Percentiles rank a stretch among this genome's conserved stretches.
These are phyloP conservation scores for Macrobrachium nipponense DNA, from an alignment of 1,140 invertebrate species.

Conservation along the genomic window DNA sequence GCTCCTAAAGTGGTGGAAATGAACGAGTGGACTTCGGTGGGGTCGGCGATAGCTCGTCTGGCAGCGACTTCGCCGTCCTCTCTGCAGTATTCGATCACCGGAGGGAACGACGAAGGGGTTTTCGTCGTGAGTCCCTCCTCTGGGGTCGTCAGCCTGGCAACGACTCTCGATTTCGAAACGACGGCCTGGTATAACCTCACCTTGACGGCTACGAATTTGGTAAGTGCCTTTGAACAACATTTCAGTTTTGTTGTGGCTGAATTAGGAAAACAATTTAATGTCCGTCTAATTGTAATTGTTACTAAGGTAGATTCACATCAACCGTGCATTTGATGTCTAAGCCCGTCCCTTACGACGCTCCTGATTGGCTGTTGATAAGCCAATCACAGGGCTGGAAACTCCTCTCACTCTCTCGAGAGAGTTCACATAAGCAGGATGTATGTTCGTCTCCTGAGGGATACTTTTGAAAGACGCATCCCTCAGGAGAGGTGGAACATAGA, in stretches of 20 bases:
- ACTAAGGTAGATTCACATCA: too few species aligned
- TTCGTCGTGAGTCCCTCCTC: constrained; percentile 90
- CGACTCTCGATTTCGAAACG: constrained; percentile 83
- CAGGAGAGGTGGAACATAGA: too few species aligned
- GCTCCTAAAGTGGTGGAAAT: constrained; percentile 65
- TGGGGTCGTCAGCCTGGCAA: constrained; percentile 78
- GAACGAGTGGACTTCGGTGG: constrained; percentile 58
- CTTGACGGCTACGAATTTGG: constrained; percentile 86
- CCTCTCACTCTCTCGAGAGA: too few species aligned
- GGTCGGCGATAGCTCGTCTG: constrained; percentile 42
- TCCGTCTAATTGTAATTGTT: background rate
- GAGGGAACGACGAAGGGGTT: constrained; percentile 79
- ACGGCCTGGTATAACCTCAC: constrained; percentile 85
- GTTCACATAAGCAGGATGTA: too few species aligned
- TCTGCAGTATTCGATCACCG: constrained; percentile 84
- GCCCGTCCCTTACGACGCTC: too few species aligned
- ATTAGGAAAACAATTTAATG: background rate
- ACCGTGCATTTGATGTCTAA: too few species aligned
- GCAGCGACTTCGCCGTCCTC: constrained; percentile 73
- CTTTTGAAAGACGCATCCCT: too few species aligned
- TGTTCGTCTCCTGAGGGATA: too few species aligned
- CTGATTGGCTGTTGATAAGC: too few species aligned
- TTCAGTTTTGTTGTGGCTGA: too few species aligned
- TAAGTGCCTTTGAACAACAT: constrained; percentile 67
- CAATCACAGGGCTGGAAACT: too few species aligned